phyloP scores from a whole-genome alignment of 2,797 vertebrate species.

The Lepidocolaptes lacrymiger region DNA sequence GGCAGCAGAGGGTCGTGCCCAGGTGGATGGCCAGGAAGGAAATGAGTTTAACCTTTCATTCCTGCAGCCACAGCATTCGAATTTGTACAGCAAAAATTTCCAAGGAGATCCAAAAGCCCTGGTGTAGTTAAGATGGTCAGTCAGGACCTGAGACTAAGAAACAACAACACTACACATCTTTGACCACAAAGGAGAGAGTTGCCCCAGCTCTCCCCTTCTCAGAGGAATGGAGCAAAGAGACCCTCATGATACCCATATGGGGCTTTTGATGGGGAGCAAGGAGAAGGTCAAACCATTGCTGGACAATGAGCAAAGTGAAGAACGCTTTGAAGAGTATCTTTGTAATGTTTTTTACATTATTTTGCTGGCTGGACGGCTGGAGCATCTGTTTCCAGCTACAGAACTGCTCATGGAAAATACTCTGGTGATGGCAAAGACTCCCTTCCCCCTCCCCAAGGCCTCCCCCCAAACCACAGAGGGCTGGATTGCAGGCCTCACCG shows the following conservation, averaged over 20 bases:
- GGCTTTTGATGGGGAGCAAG: neutral
- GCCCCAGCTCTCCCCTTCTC: neutral
- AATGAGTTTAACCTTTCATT: neutral
- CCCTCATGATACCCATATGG: neutral
- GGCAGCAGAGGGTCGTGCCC: neutral
- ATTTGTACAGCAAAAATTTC: neutral
- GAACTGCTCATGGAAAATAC: slow-evolving; percentile 81
- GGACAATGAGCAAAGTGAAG: slow-evolving; percentile 9
- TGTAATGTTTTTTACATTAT: slow-evolving; percentile 68
- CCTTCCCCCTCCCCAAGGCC: neutral
- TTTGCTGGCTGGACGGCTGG: slow-evolving; percentile 54
- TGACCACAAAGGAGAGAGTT: neutral
- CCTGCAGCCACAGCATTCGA: neutral
- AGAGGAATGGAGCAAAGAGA: neutral
- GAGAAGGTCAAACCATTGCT: neutral
- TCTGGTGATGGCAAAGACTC: slow-evolving; percentile 68
- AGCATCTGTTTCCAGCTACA: slow-evolving; percentile 86
- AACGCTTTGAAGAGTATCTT: slow-evolving; percentile 70
- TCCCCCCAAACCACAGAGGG: neutral
- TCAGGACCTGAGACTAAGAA: neutral
- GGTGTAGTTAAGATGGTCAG: neutral
- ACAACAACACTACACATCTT: fast-evolving
- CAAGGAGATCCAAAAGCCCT: neutral
- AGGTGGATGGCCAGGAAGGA: neutral
- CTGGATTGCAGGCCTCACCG: neutral